Evolutionary conservation across 2,113 vertebrate genomes (phyloP).

Genomic region (Bolborhynchus lineola): DNA sequence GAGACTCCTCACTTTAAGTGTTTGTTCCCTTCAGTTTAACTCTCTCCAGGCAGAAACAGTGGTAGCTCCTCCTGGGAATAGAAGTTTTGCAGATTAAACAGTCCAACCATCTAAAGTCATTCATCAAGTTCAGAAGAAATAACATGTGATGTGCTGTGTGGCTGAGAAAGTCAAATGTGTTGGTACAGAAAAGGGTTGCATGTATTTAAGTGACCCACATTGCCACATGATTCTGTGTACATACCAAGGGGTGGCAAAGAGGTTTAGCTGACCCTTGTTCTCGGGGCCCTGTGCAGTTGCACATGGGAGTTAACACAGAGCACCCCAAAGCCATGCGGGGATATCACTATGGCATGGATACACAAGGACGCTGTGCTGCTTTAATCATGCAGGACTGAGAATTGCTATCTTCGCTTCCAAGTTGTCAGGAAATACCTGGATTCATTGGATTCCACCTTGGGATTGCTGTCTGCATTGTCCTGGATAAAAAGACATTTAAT

Average conservation of each 20-base stretch:
- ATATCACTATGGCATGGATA: accelerated
- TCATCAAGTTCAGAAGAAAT: neutral
- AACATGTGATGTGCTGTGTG: accelerated
- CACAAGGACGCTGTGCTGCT: neutral
- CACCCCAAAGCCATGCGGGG: neutral
- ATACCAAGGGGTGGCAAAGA: neutral
- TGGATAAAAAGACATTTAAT: neutral
- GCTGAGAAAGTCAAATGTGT: neutral
- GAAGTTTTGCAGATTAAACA: neutral
- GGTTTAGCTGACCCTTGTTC: neutral
- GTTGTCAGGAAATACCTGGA: neutral
- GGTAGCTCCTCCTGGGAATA: neutral
- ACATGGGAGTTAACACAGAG: neutral
- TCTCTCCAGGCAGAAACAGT: neutral
- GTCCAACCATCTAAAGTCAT: neutral
- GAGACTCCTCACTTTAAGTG: neutral
- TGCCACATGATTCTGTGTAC: neutral
- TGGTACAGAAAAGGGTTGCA: neutral
- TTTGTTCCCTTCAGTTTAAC: neutral
- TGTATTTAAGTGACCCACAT: neutral
- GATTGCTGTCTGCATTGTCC: neutral
- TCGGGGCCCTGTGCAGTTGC: neutral
- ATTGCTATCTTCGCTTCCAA: neutral
- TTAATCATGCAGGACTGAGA: neutral
- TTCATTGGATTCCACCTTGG: neutral